Base-by-base conservation (phyloP, 1,140 invertebrate genomes). In the Megalopta genalis region DNA sequence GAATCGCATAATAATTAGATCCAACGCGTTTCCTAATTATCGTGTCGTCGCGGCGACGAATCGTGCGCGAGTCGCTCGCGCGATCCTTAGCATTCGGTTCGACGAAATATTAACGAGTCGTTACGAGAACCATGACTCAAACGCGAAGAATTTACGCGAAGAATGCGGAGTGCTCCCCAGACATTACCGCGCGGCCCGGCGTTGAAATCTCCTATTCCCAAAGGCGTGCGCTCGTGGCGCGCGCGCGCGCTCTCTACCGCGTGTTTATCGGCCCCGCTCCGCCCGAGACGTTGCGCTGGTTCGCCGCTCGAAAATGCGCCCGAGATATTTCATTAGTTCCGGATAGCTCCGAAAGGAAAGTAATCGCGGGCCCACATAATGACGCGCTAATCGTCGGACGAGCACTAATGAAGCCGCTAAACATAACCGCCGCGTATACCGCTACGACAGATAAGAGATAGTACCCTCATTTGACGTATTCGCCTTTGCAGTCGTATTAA, bases 381-480 rank as follows among this genome's bases (percentile, higher is more conserved):
- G 64, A 77, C 63, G 46, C 46, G 46, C 46, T 86, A 65, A 75
- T 52, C 70, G 64, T 64, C 75, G 32, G 23, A 12, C 27, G 16
- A 9, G 64, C n/a, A 60, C 69, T 87, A 88, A 90, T 84, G 88
- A 89, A 88, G 77, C 66, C 71, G 81, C 83, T 85, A 87, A 87
- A 88, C 88, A 84, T 85, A 89, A 87, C 77, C 72, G 77, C 77
- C 72, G 77, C 46, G 73, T 88, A 85, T 90, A 90, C 90, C 90
- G 89, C 89, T 90, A 90, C 63, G 14, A 86, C 77, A 88, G 89
- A 90, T 89, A 87, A 84, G 54, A 88, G 87, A 90, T 90, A 91
- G 77, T 83, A 88, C 90, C 90, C 90, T 87, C 89, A 91, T 91
- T 90, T 84, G 68, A 77, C 64, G 64, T 73, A 76, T n/a, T 80